These are phyloP conservation scores for Acleris laterana DNA, from an alignment of 2,888 invertebrate genomes.

Conservation along the genomic window DNA sequence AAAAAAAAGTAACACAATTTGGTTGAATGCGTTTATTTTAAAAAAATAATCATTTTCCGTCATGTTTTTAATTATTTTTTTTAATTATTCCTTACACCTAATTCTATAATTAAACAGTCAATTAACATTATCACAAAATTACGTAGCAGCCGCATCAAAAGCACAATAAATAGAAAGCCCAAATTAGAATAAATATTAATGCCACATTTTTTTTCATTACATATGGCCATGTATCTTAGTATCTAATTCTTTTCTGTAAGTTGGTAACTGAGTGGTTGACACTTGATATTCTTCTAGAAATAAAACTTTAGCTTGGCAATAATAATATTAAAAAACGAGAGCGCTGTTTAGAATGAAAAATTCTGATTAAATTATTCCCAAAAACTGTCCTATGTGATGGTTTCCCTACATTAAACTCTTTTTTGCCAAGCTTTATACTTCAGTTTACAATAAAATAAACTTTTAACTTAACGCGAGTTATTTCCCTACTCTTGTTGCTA, in stretches of 20 bases:
- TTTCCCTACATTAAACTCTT: too few species aligned
- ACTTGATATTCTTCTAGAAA: not conserved
- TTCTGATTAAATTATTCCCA: too few species aligned
- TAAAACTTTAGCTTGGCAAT: not conserved
- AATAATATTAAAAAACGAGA: too few species aligned
- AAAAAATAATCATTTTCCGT: not conserved
- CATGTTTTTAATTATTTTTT: not conserved
- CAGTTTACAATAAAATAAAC: too few species aligned
- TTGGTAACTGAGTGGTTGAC: slow-evolving; percentile 31
- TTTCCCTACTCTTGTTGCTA: too few species aligned
- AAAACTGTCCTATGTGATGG: too few species aligned
- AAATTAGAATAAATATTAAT: slow-evolving; percentile 33
- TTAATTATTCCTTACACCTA: slow-evolving; percentile 1
- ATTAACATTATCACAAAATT: slow-evolving; percentile 35
- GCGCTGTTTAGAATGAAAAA: too few species aligned
- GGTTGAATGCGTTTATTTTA: slow-evolving; percentile 6
- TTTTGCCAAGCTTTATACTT: too few species aligned
- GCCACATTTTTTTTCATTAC: slow-evolving; percentile 22
- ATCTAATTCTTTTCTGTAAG: slow-evolving; percentile 23
- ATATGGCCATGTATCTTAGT: slow-evolving; percentile 31
- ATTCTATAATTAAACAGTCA: slow-evolving; percentile 35
- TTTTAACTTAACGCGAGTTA: too few species aligned
- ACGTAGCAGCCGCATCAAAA: slow-evolving; percentile 17
- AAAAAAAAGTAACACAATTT: not conserved
- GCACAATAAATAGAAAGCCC: slow-evolving; percentile 34